Percentiles rank a stretch among this genome's conserved stretches.
Evolutionary conservation across 2,888 invertebrate species (phyloP).

Genomic region (Drosophila ezoana): DNA sequence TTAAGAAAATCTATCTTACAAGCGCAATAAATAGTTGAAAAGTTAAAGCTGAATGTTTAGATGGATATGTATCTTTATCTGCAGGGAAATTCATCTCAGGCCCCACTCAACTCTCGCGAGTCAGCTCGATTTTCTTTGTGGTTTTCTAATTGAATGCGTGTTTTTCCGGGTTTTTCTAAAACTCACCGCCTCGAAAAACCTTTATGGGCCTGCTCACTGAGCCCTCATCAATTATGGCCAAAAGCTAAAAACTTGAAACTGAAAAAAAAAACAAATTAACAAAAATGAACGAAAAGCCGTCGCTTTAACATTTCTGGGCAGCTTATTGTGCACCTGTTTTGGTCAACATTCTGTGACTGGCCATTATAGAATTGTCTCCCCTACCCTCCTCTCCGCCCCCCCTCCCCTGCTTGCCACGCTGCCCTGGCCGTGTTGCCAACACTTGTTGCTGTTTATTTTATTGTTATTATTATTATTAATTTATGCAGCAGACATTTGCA

Average conservation of each 20-base stretch:
- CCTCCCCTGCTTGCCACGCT: accelerated
- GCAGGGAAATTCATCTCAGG: no score
- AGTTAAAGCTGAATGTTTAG: no score
- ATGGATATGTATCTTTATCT: no score
- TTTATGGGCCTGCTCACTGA: not conserved
- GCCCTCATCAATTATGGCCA: slow-evolving; percentile 2
- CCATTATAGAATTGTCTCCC: slow-evolving; percentile 30
- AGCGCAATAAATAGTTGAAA: no score
- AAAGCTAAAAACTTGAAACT: not conserved
- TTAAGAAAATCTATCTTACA: no score
- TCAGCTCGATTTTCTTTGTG: no score
- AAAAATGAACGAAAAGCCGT: slow-evolving; percentile 9
- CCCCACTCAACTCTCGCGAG: no score
- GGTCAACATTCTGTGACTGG: slow-evolving; percentile 37
- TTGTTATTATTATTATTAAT: slow-evolving; percentile 70
- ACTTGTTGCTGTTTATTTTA: slow-evolving; percentile 39
- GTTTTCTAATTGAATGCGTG: slow-evolving; percentile 1
- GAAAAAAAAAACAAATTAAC: not conserved
- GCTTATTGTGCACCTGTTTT: slow-evolving; percentile 33
- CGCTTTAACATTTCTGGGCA: slow-evolving; percentile 1
- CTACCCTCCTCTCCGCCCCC: no score
- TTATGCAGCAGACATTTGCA: slow-evolving; percentile 74
- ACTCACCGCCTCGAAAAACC: not conserved
- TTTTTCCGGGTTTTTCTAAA: not conserved
- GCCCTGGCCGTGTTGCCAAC: not conserved